Percentiles rank a stretch among this genome's conserved stretches.
phyloP scores from a whole-genome alignment of 2,888 invertebrate genomes.

The Napeogenes sylphis region DNA sequence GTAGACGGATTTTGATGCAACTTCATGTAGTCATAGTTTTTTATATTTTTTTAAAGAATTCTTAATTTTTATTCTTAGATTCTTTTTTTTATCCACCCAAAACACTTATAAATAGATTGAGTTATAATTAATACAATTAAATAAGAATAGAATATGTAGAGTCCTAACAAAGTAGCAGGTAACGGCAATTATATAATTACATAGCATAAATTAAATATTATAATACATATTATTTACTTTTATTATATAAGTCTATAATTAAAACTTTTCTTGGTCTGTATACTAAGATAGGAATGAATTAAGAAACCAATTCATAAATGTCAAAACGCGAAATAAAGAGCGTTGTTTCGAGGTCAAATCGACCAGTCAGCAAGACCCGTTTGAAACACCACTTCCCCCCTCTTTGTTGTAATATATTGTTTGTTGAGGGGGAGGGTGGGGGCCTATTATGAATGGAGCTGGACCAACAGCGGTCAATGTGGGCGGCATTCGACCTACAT shows the following conservation, averaged over 20 bases:
- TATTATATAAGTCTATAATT: neutral
- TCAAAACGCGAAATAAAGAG: slow-evolving; percentile 4
- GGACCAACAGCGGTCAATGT: slow-evolving; percentile 56
- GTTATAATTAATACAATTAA: too few species aligned
- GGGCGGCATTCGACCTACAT: slow-evolving; percentile 71
- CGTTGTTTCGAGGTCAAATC: slow-evolving; percentile 8
- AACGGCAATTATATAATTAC: too few species aligned
- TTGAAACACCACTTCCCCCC: slow-evolving; percentile 11
- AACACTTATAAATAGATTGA: too few species aligned
- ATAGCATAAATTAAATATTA: neutral
- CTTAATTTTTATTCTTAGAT: too few species aligned
- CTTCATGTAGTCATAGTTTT: too few species aligned
- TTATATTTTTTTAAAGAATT: too few species aligned
- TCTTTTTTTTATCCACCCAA: too few species aligned
- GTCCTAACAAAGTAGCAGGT: too few species aligned
- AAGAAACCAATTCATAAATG: slow-evolving; percentile 5
- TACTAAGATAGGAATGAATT: slow-evolving; percentile 1
- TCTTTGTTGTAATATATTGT: slow-evolving; percentile 5
- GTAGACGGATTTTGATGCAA: too few species aligned
- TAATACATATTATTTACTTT: neutral
- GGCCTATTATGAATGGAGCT: slow-evolving; percentile 45
- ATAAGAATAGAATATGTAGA: too few species aligned
- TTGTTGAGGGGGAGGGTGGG: slow-evolving; percentile 29
- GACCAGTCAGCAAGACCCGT: slow-evolving; percentile 25
- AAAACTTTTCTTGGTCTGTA: neutral